A percentile compares a stretch with the other conserved stretches of the same genome.
Evolutionary conservation across 2,888 invertebrate species (phyloP).

Genomic region (Himalopsyche kuldschensis): DNA sequence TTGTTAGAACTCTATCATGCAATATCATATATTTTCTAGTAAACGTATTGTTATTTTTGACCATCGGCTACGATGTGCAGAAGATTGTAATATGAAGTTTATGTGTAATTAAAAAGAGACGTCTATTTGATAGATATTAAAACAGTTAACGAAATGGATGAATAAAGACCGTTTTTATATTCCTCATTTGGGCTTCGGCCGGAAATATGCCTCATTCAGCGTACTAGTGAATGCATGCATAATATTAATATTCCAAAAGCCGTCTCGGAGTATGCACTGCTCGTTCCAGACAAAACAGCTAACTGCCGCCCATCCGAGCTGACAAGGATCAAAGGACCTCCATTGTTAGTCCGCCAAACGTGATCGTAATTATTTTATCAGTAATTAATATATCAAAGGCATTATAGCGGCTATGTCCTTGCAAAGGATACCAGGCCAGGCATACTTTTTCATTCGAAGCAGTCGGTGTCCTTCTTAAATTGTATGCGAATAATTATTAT

Average conservation of each 20-base stretch:
- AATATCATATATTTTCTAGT: too few species aligned
- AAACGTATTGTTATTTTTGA: too few species aligned
- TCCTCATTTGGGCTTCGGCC: not conserved
- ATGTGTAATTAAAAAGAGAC: too few species aligned
- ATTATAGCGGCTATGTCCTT: not conserved
- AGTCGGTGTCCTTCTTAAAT: too few species aligned
- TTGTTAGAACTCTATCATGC: too few species aligned
- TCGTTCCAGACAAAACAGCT: not conserved
- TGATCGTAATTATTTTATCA: conserved; percentile 29
- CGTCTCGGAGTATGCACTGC: not conserved
- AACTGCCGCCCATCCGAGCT: not conserved
- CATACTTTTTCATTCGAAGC: too few species aligned
- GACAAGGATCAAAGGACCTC: conserved; percentile 30
- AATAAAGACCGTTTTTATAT: not conserved
- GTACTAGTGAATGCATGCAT: not conserved
- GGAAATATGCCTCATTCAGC: not conserved
- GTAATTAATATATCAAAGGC: conserved; percentile 13
- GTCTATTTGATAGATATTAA: too few species aligned
- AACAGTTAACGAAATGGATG: too few species aligned
- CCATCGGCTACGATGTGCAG: too few species aligned
- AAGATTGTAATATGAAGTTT: too few species aligned
- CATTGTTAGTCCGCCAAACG: conserved; percentile 25
- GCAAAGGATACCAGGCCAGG: not conserved
- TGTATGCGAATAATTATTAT: too few species aligned
- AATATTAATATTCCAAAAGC: not conserved